Evolutionary conservation across 2,113 vertebrate genomes (phyloP).

Genomic region (Caretta caretta): DNA sequence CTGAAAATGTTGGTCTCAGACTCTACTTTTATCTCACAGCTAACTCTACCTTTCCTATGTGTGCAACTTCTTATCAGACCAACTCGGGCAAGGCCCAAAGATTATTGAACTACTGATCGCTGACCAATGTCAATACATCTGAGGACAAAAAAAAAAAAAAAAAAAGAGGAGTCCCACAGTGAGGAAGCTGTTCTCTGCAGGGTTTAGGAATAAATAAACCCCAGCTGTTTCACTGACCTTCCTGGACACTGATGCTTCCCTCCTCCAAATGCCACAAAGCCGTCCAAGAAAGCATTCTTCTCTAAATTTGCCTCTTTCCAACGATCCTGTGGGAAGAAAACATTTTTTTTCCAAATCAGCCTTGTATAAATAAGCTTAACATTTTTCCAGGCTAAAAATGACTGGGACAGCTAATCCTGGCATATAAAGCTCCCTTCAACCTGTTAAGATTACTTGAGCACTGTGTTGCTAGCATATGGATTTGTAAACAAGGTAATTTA

Average conservation of each 20-base stretch:
- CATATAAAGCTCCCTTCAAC: slow-evolving; percentile 64
- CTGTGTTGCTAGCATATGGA: slow-evolving; percentile 23
- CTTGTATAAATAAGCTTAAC: slow-evolving; percentile 83
- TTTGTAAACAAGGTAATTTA: slow-evolving; percentile 45
- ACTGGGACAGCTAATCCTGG: slow-evolving; percentile 77
- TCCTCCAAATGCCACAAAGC: slow-evolving; percentile 87
- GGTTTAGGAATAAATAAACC: slow-evolving; percentile 62
- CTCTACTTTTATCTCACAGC: not conserved
- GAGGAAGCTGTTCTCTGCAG: slow-evolving; percentile 28
- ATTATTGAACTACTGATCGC: not conserved
- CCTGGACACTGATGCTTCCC: slow-evolving; percentile 89
- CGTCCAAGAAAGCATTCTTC: slow-evolving; percentile 89
- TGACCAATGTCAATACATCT: slow-evolving; percentile 39
- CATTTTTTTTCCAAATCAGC: slow-evolving; percentile 75
- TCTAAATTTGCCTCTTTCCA: slow-evolving; percentile 90
- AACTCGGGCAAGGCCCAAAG: slow-evolving; percentile 9
- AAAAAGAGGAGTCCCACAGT: not conserved
- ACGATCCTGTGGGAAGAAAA: slow-evolving; percentile 91
- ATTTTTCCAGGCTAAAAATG: slow-evolving; percentile 80
- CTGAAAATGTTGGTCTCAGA: not conserved
- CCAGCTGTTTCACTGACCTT: slow-evolving; percentile 86
- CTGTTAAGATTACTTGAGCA: slow-evolving; percentile 65
- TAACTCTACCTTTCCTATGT: slow-evolving; percentile 18
- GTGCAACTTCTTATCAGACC: not conserved
- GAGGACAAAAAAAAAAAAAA: not conserved